Evolutionary conservation across 2,888 invertebrate species (phyloP).

Genomic region (Apamea monoglypha): DNA sequence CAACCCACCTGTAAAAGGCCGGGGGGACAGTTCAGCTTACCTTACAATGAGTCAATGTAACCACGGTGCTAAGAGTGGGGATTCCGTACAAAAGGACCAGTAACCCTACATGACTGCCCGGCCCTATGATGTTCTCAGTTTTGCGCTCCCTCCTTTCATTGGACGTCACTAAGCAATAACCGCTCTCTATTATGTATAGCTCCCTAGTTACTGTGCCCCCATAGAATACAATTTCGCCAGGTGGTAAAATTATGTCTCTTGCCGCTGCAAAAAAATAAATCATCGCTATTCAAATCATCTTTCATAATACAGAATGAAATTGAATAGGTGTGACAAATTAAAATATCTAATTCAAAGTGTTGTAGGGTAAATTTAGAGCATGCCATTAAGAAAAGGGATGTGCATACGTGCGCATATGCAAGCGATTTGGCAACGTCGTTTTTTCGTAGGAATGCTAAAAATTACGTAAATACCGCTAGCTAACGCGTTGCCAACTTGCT

Average conservation of each 20-base stretch:
- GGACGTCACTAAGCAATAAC: conserved; percentile 86
- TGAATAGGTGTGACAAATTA: no score
- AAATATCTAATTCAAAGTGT: no score
- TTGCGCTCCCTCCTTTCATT: conserved; percentile 77
- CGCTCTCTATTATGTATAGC: conserved; percentile 88
- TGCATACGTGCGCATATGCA: no score
- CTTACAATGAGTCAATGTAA: conserved; percentile 89
- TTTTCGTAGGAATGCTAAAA: no score
- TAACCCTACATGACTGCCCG: conserved; percentile 86
- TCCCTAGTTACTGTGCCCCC: conserved; percentile 88
- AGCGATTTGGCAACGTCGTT: no score
- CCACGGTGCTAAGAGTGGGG: conserved; percentile 85
- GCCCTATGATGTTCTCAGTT: conserved; percentile 83
- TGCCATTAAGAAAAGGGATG: no score
- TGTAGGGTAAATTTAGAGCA: no score
- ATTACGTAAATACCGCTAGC: no score
- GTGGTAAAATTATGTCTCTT: conserved; percentile 86
- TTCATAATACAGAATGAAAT: not conserved
- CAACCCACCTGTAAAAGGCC: conserved; percentile 45
- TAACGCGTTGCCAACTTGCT: no score
- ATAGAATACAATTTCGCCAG: conserved; percentile 89
- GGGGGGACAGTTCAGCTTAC: conserved; percentile 69
- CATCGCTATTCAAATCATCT: conserved; percentile 5
- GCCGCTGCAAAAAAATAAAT: conserved; percentile 75
- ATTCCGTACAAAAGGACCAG: conserved; percentile 87